A percentile compares a stretch with the other conserved stretches of the same genome.
Evolutionary conservation across 2,888 invertebrate genomes (phyloP).

Genomic region (Latheticus oryzae): DNA sequence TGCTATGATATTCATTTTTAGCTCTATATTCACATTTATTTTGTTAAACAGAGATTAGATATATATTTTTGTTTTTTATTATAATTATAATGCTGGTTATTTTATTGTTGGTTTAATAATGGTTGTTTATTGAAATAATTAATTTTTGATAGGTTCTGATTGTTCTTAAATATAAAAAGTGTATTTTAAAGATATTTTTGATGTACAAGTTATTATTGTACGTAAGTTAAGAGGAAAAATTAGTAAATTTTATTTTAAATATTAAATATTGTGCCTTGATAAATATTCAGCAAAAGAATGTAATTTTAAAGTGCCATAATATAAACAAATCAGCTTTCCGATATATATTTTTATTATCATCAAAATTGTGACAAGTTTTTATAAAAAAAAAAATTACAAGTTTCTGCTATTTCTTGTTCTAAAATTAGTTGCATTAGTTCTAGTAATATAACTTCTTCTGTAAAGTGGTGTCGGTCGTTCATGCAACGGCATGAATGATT

Average conservation of each 20-base stretch:
- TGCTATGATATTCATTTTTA: constrained; percentile 9
- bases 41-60: no score
- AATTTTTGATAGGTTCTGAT: background rate
- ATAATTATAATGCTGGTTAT: constrained; percentile 21
- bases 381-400: constrained; percentile 7
- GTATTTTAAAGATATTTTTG: constrained; percentile 22
- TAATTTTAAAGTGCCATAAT: constrained; percentile 32
- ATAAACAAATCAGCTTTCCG: constrained; percentile 5
- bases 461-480: constrained; percentile 46
- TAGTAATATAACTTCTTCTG: constrained; percentile 58
- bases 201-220: constrained; percentile 26
- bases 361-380: constrained; percentile 24
- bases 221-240: constrained; percentile 8
- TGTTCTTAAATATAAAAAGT: constrained; percentile 3
- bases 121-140: background rate
- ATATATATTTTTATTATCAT: constrained; percentile 31
- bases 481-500: constrained; percentile 42
- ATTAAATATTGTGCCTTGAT: constrained; percentile 30
- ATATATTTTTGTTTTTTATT: constrained; percentile 12
- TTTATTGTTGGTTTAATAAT: constrained; percentile 1
- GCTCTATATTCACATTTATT: no score
- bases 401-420: constrained; percentile 28
- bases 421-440: constrained; percentile 57
- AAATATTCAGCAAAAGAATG: constrained; percentile 22
- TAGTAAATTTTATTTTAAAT: constrained; percentile 15